A percentile compares a stretch with the other conserved stretches of the same genome.
phyloP scores from a whole-genome alignment of 2,888 invertebrate species.

The Eurois occulta region DNA sequence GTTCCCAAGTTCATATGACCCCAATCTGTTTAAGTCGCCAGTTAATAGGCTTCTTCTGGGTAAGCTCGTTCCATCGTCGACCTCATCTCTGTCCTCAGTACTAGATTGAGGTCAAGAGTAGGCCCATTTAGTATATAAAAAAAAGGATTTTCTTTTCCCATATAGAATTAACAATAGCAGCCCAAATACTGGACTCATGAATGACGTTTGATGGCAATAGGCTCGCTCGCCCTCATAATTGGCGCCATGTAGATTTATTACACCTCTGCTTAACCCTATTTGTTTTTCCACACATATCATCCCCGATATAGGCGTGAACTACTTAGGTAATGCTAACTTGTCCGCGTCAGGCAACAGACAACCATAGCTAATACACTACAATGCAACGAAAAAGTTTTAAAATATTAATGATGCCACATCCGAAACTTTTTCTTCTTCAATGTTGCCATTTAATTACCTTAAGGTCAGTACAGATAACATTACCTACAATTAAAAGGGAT shows the following conservation, averaged over 20 bases:
- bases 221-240: background rate
- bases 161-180: background rate
- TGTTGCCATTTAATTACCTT: constrained; percentile 52
- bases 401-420: constrained; percentile 26
- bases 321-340: background rate
- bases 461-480: constrained; percentile 69
- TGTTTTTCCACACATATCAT: background rate
- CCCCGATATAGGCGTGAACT: background rate
- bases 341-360: no score
- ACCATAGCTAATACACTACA: no score
- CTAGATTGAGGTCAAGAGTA: no score
- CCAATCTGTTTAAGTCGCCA: no score
- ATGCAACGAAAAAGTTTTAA: background rate
- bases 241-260: background rate
- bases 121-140: no score
- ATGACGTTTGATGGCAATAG: background rate
- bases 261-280: background rate
- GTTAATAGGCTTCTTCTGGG: no score
- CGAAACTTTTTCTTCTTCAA: background rate
- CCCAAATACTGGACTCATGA: accelerated
- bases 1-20: no score
- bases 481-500: constrained; percentile 74
- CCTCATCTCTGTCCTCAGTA: no score
- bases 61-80: no score
- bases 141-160: background rate